Base-by-base conservation (phyloP, 2,888 invertebrate genomes). In the Drosophila neoperkinsi region DNA sequence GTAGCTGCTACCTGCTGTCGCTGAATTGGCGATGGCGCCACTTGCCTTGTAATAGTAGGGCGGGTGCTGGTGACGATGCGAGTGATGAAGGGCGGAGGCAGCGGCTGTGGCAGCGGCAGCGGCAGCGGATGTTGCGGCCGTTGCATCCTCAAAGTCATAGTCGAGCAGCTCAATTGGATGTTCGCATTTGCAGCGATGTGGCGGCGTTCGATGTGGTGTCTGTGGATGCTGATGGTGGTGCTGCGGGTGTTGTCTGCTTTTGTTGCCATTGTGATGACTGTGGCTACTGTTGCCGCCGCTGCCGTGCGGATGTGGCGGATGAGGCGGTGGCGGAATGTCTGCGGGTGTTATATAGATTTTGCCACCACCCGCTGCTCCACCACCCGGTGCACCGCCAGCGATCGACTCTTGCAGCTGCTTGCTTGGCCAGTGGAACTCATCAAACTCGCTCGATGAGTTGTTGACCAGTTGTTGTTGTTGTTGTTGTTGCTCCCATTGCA, bases 321-420 rank as follows among this genome's bases (percentile, higher is more conserved):
- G 90, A 3, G 92, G 92, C 5, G 91, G 91, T 36, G 92, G 90
- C 57, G 91, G 91, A 78, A 92, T 92, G 53, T 92, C 91, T 57
- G 90, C 90, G 55, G 91, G 92, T 77, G 91, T 91, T 79, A 91
- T 90, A 82, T 89, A 92, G 62, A 91, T 89, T 83, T 91, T 91
- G 30, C 81, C 82, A 43, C 79, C 79, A 34, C 82, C 77, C 34
- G 6, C n/a, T 13, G 5, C 36, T 41, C 57, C 58, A 21, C 67
- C 63, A 43, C 46, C 49, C 3, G 46, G 38, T 7, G 58, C 58
- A 16, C 41, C 33, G 34, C 41, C 57, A 38, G 36, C 16, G 51
- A 53, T 61, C 55, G 67, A 74, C 57, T 77, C 79, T 13, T 59
- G 74, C 46, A 70, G 68, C 60, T 85, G 85, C 71, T 87, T 81